Base-by-base conservation (phyloP, 1,140 invertebrate species). In the Drosophila bipectinata region DNA sequence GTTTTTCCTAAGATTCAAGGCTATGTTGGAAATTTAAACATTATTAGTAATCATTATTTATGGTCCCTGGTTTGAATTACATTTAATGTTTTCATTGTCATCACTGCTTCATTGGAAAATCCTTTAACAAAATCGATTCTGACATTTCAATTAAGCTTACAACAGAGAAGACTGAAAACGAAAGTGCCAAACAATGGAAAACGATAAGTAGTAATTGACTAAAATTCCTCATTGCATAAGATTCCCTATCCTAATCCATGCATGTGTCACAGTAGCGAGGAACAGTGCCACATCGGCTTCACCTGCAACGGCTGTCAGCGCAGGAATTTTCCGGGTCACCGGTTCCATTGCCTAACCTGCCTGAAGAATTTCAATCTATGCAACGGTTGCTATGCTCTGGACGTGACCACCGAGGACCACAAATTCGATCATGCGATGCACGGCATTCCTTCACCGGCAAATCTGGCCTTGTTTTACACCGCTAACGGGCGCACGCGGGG, bases 391-490 rank as follows among this genome's bases (percentile, higher is more conserved):
- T 61, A 61, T 21, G 56, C 56, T 10, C 24, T 51, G 2, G 64
- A 68, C n/a, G 57, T 62, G 58, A 69, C 58, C 41, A 69, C 58
- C 51, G 6, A 55, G 14, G 58, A 39, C 2, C 66, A 69, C 52
- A 61, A 62, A 28, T 69, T 62, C 24, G 66, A 69, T 30, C 58
- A 69, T 41, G 49, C 66, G 4, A 61, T 69, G 58, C 37, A 24
- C 8, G 61, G 66, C 52, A 61, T 69, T 10, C 49, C 41, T 14
- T 61, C 66, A 5, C 64, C 48, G 15, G 51, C 18, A 1, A 54
- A 8, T 9, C 9, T 58, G 30, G 48, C 37, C 14, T 14, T 21
- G 9, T 45, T 45, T n/a, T 41, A 30, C 24, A 26, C 39, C 6
- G 12, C 44, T 7, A 34, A 32, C 12, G 15, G 49, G 15, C 7